A percentile compares a stretch with the other conserved stretches of the same genome.
phyloP scores from a whole-genome alignment of 2,888 invertebrate genomes.

The Limulus polyphemus region DNA sequence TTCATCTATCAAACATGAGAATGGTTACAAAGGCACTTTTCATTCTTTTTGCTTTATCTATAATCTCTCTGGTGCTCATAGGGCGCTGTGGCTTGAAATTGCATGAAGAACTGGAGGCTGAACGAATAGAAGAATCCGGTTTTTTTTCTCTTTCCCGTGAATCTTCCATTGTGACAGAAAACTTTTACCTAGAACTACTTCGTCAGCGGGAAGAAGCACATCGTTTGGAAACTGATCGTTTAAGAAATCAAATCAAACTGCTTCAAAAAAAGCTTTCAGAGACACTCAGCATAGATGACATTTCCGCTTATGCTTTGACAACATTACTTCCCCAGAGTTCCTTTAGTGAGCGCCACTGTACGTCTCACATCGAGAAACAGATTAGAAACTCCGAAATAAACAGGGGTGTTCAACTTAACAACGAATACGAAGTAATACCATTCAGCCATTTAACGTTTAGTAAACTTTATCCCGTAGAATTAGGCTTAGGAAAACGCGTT shows the following conservation, averaged over 20 bases:
- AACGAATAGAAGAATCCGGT: neutral
- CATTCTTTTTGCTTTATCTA: conserved; percentile 17
- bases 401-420: conserved; percentile 54
- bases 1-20: conserved; percentile 13
- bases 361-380: conserved; percentile 47
- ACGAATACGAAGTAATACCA: conserved; percentile 62
- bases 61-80: conserved; percentile 16
- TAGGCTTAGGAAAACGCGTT: conserved; percentile 59
- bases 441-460: conserved; percentile 55
- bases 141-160: conserved; percentile 10
- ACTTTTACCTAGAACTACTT: conserved; percentile 2
- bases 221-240: neutral
- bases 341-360: conserved; percentile 20
- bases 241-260: conserved; percentile 14
- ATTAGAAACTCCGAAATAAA: conserved; percentile 53
- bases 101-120: conserved; percentile 11
- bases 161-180: neutral
- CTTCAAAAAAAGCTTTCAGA: conserved; percentile 23
- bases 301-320: conserved; percentile 9
- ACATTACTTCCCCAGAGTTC: neutral
- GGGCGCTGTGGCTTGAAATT: conserved; percentile 16
- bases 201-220: conserved; percentile 11
- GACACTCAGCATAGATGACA: conserved; percentile 10
- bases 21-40: conserved; percentile 14
- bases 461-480: conserved; percentile 56